Conservation (phyloP, 2,888 invertebrate genomes). For the Isoperla grammatica region DNA sequence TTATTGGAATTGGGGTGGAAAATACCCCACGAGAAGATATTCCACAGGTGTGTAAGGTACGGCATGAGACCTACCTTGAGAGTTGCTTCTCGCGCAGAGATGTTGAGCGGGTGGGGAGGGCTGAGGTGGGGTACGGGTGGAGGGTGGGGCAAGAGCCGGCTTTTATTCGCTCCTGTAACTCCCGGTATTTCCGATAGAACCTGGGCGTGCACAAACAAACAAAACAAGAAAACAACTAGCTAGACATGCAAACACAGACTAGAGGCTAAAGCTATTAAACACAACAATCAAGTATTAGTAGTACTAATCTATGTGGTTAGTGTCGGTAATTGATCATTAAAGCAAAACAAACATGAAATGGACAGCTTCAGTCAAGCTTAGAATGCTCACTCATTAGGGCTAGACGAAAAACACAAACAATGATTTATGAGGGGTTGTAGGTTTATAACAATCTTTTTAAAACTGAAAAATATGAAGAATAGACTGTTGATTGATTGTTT, state of each 20-base stretch:
- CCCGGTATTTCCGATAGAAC: conserved; percentile 85
- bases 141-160: conserved; percentile 75
- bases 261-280: background rate
- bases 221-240: conserved; percentile 8
- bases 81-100: conserved; percentile 51
- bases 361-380: background rate
- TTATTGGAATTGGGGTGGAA: too few relatives aligned
- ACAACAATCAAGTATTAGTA: background rate
- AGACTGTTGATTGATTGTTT: too few relatives aligned
- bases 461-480: too few relatives aligned
- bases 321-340: background rate
- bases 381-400: background rate
- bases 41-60: too few relatives aligned
- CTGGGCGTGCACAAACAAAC: conserved; percentile 46
- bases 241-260: conserved; percentile 6
- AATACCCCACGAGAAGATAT: too few relatives aligned
- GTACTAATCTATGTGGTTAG: background rate
- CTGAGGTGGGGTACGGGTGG: conserved; percentile 37
- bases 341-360: conserved; percentile 2
- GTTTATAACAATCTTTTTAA: too few relatives aligned
- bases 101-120: conserved; percentile 52
- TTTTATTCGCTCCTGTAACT: conserved; percentile 83
- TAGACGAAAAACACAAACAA: too few relatives aligned
- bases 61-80: conserved; percentile 35
- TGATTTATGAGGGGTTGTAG: too few relatives aligned